phyloP scores from a whole-genome alignment of 2,113 vertebrate genomes.

The Noctilio leporinus region DNA sequence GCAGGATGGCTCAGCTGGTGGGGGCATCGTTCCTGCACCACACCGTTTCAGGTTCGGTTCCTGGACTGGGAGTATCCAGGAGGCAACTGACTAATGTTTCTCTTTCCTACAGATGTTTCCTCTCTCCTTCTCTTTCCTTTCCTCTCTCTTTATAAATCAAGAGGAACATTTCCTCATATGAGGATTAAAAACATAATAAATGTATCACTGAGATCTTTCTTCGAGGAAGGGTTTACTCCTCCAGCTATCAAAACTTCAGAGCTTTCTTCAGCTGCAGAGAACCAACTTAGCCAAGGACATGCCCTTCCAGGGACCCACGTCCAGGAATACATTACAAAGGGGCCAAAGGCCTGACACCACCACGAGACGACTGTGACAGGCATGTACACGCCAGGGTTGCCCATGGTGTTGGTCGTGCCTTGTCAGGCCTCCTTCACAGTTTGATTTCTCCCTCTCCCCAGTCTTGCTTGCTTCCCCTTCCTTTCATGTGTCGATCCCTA shows the following conservation, averaged over 20 bases:
- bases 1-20: no score
- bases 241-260: background rate
- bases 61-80: no score
- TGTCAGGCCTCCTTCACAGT: background rate
- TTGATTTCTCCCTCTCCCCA: background rate
- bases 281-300: background rate
- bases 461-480: background rate
- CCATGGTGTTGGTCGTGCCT: accelerated
- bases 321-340: background rate
- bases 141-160: no score
- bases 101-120: no score
- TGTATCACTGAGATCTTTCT: background rate
- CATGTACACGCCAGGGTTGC: background rate
- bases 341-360: background rate
- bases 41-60: no score
- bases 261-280: background rate
- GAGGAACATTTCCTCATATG: no score
- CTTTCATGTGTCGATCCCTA: background rate
- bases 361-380: background rate
- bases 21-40: no score
- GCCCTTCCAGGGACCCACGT: background rate
- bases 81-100: no score
- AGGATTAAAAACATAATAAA: background rate
- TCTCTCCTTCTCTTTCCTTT: no score
- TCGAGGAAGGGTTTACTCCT: background rate